These are phyloP conservation scores for Mus spicilegus DNA, from an alignment of 2,113 vertebrate species.

Conservation along the genomic window DNA sequence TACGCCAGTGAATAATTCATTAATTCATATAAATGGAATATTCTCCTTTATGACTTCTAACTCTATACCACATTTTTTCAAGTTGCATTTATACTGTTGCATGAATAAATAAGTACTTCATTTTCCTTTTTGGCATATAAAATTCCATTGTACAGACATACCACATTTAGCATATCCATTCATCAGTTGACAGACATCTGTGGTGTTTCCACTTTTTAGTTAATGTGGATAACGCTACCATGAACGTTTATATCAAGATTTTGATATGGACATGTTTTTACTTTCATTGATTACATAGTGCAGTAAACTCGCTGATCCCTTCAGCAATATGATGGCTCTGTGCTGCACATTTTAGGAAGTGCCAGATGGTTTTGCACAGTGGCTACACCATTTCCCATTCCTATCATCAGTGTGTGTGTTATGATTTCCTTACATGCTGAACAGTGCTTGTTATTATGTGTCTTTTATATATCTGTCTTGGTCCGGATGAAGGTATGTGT, in stretches of 20 bases:
- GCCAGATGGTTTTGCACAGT: neutral
- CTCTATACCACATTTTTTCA: neutral
- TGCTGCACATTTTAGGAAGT: constrained; percentile 12
- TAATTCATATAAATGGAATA: neutral
- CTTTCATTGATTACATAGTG: neutral
- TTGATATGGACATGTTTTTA: constrained; percentile 13
- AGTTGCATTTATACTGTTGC: neutral
- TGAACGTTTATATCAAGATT: neutral
- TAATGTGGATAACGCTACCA: neutral
- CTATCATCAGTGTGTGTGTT: neutral
- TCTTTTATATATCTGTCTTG: neutral
- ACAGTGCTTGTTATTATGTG: neutral
- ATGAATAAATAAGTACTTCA: neutral
- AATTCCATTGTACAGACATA: neutral
- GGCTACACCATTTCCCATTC: neutral
- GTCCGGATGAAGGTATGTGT: neutral
- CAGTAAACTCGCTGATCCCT: neutral
- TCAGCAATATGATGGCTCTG: neutral
- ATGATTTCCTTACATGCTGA: neutral
- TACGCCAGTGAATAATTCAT: neutral
- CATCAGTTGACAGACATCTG: neutral
- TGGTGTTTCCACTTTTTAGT: neutral
- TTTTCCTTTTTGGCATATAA: constrained; percentile 13
- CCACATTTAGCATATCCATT: constrained; percentile 8
- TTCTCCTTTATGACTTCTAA: constrained; percentile 30